Base-by-base conservation (phyloP, 2,797 vertebrate genomes). In the Mus minutoides region DNA sequence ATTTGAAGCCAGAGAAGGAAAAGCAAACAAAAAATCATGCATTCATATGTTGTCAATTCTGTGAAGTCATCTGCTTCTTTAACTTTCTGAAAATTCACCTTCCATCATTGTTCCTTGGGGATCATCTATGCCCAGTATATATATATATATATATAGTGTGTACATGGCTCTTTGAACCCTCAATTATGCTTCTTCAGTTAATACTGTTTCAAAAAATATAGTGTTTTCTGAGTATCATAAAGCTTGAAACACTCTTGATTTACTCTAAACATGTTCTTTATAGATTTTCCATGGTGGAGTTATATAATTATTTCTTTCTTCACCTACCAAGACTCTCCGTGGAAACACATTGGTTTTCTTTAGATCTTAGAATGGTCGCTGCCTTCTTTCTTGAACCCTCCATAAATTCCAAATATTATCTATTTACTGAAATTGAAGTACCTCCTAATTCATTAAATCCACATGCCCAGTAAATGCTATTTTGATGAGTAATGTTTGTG, bases 1-100 rank as follows among this genome's bases (percentile, higher is more conserved):
- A 69, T 76, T 92, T 83, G 62, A 49, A 91, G 85, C 34, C 54
- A 34, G 40, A 96, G 67, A 77, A 83, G 52, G 37, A 78, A 90
- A 54, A 94, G 78, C 46, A 88, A 96, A 84, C 49, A 88, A 96
- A 87, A 22, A 92, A 77, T 46, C 54, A 85, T 26, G 6, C 34
- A 62, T 78, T 92, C 64, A 91, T 58, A 78, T 56, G 6, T 24
- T 34, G 84, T 90, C 77, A 96, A 64, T 73, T 93, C n/a, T 69
- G 4, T 71, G 31, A 93, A 75, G 54, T 91, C 49, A 26, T 73
- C 43, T 86, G 29, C 24, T 73, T 87, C 52, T 52, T 90, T 71
- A 87, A 73, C 6, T 96, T 83, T 43, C 31, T 54, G 17, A 87
- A 94, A 54, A 3, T 52, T 87, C 2, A 9, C 5, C 2, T 69